phyloP scores from a whole-genome alignment of 2,113 vertebrate genomes.

The Vidua macroura region DNA sequence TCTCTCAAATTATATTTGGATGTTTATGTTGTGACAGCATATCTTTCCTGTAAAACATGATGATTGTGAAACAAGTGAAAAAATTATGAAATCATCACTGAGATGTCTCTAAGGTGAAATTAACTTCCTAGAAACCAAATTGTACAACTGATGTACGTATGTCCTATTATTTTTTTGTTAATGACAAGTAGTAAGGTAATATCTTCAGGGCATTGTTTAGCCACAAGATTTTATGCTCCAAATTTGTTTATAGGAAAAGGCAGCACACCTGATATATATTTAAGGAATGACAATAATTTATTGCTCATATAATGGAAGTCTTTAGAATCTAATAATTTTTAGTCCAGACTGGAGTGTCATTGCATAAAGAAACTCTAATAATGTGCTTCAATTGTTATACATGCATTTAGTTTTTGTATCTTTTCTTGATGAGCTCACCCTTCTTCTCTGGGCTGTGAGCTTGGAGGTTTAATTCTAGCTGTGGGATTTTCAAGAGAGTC shows the following conservation, averaged over 20 bases:
- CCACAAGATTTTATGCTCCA: not conserved
- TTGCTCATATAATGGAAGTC: not conserved
- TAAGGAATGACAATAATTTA: not conserved
- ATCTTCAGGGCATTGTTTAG: not conserved
- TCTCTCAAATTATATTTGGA: not conserved
- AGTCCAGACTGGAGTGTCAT: not conserved
- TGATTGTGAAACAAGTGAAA: not conserved
- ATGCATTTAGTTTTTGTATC: not conserved
- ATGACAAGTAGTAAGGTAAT: not conserved
- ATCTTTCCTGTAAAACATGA: not conserved
- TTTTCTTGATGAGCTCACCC: not conserved
- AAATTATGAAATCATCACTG: not conserved
- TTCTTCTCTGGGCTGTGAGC: not conserved
- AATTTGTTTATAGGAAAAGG: not conserved
- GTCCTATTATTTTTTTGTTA: not conserved
- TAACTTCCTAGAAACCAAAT: not conserved
- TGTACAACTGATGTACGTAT: accelerated
- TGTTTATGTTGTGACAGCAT: not conserved
- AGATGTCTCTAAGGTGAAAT: not conserved
- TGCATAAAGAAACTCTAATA: not conserved
- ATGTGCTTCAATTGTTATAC: not conserved
- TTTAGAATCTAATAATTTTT: not conserved
- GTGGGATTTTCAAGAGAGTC: not conserved
- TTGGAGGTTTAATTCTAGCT: not conserved
- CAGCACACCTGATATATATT: not conserved